phyloP scores from a whole-genome alignment of 2,888 invertebrate species.

The Biston betularia region DNA sequence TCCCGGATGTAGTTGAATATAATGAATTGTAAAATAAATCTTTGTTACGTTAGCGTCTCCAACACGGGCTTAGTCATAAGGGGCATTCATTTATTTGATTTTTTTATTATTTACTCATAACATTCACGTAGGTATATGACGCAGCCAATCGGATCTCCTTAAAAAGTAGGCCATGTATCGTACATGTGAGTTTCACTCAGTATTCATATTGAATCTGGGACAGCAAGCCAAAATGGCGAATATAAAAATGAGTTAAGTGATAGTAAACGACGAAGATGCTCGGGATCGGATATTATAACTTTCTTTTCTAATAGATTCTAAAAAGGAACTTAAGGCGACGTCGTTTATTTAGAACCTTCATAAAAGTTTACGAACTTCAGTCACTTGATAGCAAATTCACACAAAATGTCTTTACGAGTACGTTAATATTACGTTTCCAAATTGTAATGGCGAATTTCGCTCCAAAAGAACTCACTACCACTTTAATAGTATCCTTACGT shows the following conservation, averaged over 20 bases:
- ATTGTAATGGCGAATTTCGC: slow-evolving; percentile 5
- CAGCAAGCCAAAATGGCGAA: slow-evolving; percentile 75
- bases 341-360: slow-evolving; percentile 55
- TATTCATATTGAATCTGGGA: slow-evolving; percentile 77
- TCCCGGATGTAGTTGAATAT: too few relatives aligned
- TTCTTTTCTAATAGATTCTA: slow-evolving; percentile 70
- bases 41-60: too few relatives aligned
- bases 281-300: slow-evolving; percentile 69
- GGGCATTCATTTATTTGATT: too few relatives aligned
- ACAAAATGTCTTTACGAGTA: slow-evolving; percentile 41
- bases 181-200: slow-evolving; percentile 67
- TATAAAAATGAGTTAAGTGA: slow-evolving; percentile 83
- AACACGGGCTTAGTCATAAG: too few relatives aligned
- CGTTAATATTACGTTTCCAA: slow-evolving; percentile 33
- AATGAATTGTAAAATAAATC: too few relatives aligned
- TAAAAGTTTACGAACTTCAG: slow-evolving; percentile 54
- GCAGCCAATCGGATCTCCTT: slow-evolving; percentile 58
- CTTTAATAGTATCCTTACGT: too few relatives aligned
- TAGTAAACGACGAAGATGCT: slow-evolving; percentile 70
- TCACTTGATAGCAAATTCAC: slow-evolving; percentile 41
- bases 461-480: neutral
- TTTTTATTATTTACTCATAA: too few relatives aligned
- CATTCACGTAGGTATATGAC: slow-evolving; percentile 58
- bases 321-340: slow-evolving; percentile 57
- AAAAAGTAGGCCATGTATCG: slow-evolving; percentile 73